Conservation (phyloP, 2,888 invertebrate genomes). For the Drosophila gaucha region DNA sequence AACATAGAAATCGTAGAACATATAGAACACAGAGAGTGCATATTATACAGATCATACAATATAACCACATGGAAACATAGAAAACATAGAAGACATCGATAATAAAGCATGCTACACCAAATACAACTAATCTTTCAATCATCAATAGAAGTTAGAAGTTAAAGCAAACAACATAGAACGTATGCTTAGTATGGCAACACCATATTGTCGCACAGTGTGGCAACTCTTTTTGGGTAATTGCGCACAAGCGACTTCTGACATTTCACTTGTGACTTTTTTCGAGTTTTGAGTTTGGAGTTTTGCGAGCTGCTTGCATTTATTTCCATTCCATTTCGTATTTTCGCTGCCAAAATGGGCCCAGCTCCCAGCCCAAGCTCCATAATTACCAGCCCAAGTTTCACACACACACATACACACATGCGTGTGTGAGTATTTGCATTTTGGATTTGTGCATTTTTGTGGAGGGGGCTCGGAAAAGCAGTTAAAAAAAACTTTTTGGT, state of each 20-base stretch:
- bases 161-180: background rate
- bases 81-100: background rate
- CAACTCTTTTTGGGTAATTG: slow-evolving; percentile 11
- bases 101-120: background rate
- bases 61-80: no score
- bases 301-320: slow-evolving; percentile 15
- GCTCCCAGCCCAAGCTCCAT: slow-evolving; percentile 32
- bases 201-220: background rate
- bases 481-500: slow-evolving; percentile 44
- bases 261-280: slow-evolving; percentile 10
- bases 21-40: background rate
- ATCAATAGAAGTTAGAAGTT: no score
- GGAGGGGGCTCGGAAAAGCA: background rate
- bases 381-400: slow-evolving; percentile 49
- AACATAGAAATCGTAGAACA: background rate
- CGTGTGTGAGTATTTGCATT: slow-evolving; percentile 8
- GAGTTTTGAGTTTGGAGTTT: slow-evolving; percentile 6
- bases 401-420: slow-evolving; percentile 4
- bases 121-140: background rate
- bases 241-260: slow-evolving; percentile 15
- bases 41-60: no score
- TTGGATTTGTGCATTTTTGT: slow-evolving; percentile 4
- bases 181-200: background rate
- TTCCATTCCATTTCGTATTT: slow-evolving; percentile 28
- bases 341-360: slow-evolving; percentile 29